Conservation (phyloP, 2,113 vertebrate species). For the Pelecanus crispus region DNA sequence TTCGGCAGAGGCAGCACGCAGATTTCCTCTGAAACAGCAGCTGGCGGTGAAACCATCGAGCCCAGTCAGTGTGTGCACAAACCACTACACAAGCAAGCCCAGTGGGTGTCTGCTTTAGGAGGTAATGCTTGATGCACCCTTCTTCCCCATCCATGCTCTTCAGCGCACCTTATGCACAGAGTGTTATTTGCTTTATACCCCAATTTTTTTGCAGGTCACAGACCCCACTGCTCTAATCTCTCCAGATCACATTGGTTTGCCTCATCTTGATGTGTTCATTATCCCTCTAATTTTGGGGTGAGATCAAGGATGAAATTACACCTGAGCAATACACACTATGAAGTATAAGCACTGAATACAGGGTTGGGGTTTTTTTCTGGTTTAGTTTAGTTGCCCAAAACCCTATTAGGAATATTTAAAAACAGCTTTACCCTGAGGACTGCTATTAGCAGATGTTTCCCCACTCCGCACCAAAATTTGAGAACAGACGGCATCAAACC, state of each 20-base stretch:
- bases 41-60: background rate
- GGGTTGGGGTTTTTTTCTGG: accelerated
- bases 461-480: background rate
- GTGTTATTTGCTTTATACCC: background rate
- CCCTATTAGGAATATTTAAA: background rate
- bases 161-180: background rate
- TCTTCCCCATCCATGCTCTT: background rate
- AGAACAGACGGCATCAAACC: background rate
- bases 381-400: background rate
- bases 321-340: background rate
- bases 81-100: accelerated
- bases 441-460: background rate
- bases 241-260: background rate
- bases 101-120: background rate
- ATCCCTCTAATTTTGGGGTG: background rate
- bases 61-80: background rate
- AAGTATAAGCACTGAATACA: background rate
- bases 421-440: background rate
- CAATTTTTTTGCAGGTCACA: background rate
- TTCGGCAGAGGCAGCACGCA: background rate
- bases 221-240: background rate
- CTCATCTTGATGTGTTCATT: background rate
- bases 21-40: background rate
- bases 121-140: background rate
- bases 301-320: conserved; percentile 2